phyloP scores from a whole-genome alignment of 1,140 invertebrate species.

The Plodia interpunctella region DNA sequence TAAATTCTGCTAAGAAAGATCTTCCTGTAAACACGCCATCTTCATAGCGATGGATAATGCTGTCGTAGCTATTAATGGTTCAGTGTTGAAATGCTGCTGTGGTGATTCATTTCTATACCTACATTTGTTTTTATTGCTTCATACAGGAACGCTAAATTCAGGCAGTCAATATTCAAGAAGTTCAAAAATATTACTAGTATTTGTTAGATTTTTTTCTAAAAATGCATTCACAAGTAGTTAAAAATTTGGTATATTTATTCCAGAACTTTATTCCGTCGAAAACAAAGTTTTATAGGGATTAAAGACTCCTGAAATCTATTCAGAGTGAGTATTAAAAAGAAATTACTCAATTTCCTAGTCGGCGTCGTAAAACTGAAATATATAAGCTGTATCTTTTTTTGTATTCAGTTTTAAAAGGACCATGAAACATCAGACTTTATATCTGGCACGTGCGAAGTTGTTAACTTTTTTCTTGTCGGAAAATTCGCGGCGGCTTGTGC shows the following conservation, averaged over 20 bases:
- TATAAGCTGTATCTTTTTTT: conserved; percentile 24
- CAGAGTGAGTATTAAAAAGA: not conserved
- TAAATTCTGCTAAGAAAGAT: not conserved
- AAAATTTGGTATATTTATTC: too few species aligned
- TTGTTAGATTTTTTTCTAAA: too few species aligned
- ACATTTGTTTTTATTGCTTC: not conserved
- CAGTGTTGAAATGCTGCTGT: not conserved
- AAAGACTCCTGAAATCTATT: not conserved
- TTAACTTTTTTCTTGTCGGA: conserved; percentile 35
- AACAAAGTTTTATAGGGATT: not conserved
- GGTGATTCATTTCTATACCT: not conserved
- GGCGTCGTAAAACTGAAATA: conserved; percentile 4
- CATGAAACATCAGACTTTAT: conserved; percentile 36
- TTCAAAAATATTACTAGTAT: too few species aligned
- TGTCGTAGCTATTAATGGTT: not conserved
- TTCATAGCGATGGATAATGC: not conserved
- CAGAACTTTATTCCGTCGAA: not conserved
- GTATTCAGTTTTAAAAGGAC: conserved; percentile 11
- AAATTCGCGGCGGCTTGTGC: conserved; percentile 34
- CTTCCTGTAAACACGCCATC: not conserved
- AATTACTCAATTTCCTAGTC: conserved; percentile 6
- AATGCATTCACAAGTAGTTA: too few species aligned
- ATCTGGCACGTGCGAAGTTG: conserved; percentile 33
- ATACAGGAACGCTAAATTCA: too few species aligned
- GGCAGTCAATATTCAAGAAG: too few species aligned